Evolutionary conservation across 2,888 invertebrate species (phyloP), one percentile per base, ranked within the genome.

Genomic region (Cephus pygmeus): DNA sequence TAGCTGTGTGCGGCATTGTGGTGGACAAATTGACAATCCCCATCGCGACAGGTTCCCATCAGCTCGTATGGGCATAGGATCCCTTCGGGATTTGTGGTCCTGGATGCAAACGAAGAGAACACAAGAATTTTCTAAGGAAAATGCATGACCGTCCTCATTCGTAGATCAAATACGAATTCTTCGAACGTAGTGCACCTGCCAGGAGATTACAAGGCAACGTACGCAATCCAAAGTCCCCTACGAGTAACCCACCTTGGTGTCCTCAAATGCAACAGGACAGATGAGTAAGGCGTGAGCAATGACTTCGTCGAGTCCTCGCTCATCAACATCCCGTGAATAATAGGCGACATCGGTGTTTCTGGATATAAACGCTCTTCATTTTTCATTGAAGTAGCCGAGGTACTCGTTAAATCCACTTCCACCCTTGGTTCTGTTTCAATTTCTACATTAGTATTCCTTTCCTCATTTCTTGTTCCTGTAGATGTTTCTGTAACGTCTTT

Each of bases 61-160:
- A 92, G 85, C 82, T 91, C 90, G 81, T 86, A 92, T 4, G 91
- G 91, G 80, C 91, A 92, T 75, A 92, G 88, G 78, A 91, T 87
- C 82, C 91, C 90, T 83, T 90, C 84, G 56, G 87, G 87, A 81
- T 89, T 86, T 79, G 84, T 81, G 81, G 84, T 89, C 86, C 91
- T 91, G 82, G 81, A 87, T 84, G 69, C 81, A 81, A 82, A 83
- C 77, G 82, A 80, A 81, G 86, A 84, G 81, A 83, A 36, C 33
- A 74, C 74, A 23, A 74, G 34, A 34, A 74, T 34, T 71, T 71
- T 71, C 71, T 71, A 31, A 71, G 71, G 33, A 71, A 30, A 71
- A 33, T 71, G 31, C 71, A 71, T 33, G 34, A 34, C 30, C 30
- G 23, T 71, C 31, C 71, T 34, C 12, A 30, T 34, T 33, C 34